Evolutionary conservation across 2,797 vertebrate genomes (phyloP).

Genomic region (Sebastes nivosus): DNA sequence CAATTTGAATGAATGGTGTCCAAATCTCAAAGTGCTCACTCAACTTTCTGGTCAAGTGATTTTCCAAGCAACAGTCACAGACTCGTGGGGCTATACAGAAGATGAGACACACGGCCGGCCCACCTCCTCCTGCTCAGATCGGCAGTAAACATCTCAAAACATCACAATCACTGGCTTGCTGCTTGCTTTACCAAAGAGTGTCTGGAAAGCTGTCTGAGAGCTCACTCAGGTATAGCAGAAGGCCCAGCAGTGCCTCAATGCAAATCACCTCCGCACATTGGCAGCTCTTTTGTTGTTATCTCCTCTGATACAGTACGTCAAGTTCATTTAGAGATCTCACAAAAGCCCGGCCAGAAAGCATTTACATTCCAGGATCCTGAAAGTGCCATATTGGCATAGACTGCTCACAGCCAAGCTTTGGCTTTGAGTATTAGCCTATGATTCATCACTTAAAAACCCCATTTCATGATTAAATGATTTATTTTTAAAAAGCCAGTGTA

Average conservation of each 20-base stretch:
- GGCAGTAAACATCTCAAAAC: conserved; percentile 66
- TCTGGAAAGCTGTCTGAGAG: conserved; percentile 66
- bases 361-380: conserved; percentile 47
- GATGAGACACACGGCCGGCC: conserved; percentile 19
- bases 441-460: conserved; percentile 49
- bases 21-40: conserved; percentile 30
- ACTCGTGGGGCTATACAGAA: conserved; percentile 19
- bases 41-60: conserved; percentile 49
- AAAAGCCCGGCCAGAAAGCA: conserved; percentile 42
- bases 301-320: conserved; percentile 73
- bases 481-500: not conserved
- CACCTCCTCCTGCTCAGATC: conserved; percentile 33
- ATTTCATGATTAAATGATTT: conserved; percentile 37
- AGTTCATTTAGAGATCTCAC: conserved; percentile 63
- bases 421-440: conserved; percentile 47
- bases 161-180: conserved; percentile 46
- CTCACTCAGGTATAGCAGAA: conserved; percentile 68
- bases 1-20: conserved; percentile 7
- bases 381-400: conserved; percentile 30
- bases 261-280: conserved; percentile 70
- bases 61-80: conserved; percentile 32
- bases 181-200: conserved; percentile 59
- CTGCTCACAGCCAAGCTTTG: conserved; percentile 27
- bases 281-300: conserved; percentile 75
- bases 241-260: conserved; percentile 63